phyloP scores from a whole-genome alignment of 2,797 vertebrate species.

The Eulemur albifrons region DNA sequence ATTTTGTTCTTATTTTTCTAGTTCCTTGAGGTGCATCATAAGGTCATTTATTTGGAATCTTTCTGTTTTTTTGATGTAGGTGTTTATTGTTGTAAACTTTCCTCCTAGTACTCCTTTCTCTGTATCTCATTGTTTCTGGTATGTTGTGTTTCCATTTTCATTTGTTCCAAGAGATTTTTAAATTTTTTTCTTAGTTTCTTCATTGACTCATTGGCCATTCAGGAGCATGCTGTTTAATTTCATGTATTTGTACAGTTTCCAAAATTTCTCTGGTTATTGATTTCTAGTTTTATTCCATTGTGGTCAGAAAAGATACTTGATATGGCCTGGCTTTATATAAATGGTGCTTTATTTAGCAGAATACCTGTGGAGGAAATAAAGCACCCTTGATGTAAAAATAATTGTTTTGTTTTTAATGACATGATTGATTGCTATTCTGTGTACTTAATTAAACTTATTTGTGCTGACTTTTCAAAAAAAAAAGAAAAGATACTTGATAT shows the following conservation, averaged over 20 bases:
- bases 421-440: constrained; percentile 88
- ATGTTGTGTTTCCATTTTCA: neutral
- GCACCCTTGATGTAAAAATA: constrained; percentile 98
- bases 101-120: neutral
- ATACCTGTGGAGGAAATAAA: constrained; percentile 98
- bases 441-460: constrained; percentile 91
- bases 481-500: neutral
- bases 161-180: neutral
- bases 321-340: constrained; percentile 98
- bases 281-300: neutral
- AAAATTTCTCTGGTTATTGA: neutral
- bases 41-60: neutral
- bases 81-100: neutral
- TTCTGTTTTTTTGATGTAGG: neutral
- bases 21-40: neutral
- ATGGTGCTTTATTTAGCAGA: constrained; percentile 99
- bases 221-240: neutral
- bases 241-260: neutral
- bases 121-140: neutral
- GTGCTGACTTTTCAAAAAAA: constrained; percentile 86
- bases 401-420: constrained; percentile 98
- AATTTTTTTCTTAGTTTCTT: neutral
- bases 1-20: neutral
- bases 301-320: neutral
- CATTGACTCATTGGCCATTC: neutral